Conservation (phyloP, 2,113 vertebrate species). For the Cottus gobio region DNA sequence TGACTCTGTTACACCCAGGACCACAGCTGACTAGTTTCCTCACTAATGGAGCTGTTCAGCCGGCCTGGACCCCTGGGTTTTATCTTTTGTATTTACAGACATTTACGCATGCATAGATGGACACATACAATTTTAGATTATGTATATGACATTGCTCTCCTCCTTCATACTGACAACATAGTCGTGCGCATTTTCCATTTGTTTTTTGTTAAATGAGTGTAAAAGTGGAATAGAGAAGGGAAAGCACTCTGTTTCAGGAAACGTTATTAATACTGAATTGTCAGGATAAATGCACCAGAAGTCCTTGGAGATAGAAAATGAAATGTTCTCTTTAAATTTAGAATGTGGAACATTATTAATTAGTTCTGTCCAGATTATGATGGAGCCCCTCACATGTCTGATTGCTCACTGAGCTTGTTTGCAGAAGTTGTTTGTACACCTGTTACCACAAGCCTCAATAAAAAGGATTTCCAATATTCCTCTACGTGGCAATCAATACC, state of each 20-base stretch:
- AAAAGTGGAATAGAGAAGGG: not conserved
- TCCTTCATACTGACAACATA: not conserved
- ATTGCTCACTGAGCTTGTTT: slow-evolving; percentile 41
- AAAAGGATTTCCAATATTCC: slow-evolving; percentile 53
- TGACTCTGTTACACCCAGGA: not conserved
- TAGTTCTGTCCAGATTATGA: slow-evolving; percentile 12
- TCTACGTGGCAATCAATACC: slow-evolving; percentile 23
- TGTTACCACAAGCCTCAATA: slow-evolving; percentile 27
- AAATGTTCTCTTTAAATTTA: not conserved
- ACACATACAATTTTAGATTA: not conserved
- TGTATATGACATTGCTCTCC: not conserved
- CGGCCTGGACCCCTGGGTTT: not conserved
- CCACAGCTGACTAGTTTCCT: not conserved
- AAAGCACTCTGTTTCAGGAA: not conserved
- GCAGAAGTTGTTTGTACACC: slow-evolving; percentile 36
- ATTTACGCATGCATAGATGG: not conserved
- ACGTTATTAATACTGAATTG: not conserved
- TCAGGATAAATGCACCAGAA: not conserved
- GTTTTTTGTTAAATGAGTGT: not conserved
- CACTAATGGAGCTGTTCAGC: slow-evolving; percentile 6
- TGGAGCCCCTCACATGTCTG: slow-evolving; percentile 22
- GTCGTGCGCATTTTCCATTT: not conserved
- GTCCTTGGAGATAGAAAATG: not conserved
- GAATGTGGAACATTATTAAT: not conserved
- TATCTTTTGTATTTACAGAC: not conserved